Conservation (phyloP, 2,113 vertebrate species). For the Labeo catla region DNA sequence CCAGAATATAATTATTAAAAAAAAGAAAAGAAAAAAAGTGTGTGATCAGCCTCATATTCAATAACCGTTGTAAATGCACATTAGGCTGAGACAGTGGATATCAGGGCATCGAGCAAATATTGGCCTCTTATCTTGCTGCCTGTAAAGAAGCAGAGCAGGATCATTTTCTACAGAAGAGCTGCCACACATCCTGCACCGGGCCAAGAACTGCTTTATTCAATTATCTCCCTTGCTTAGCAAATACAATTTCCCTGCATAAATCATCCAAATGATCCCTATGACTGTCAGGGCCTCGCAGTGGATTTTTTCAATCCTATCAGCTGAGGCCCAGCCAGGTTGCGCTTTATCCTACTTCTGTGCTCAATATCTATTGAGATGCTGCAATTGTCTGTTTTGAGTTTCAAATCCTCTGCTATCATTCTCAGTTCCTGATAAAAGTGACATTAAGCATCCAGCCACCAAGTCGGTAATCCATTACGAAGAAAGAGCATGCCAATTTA, state of each 20-base stretch:
- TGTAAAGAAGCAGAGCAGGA: conserved; percentile 65
- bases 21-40: neutral
- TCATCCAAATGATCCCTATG: conserved; percentile 78
- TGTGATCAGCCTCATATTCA: neutral
- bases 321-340: conserved; percentile 74
- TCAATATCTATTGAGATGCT: conserved; percentile 73
- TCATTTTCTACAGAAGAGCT: conserved; percentile 75
- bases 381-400: conserved; percentile 69
- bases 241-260: conserved; percentile 80
- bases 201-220: conserved; percentile 78
- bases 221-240: conserved; percentile 76
- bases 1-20: no score
- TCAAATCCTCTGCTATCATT: conserved; percentile 71
- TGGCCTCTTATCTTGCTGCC: conserved; percentile 73
- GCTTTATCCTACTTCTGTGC: conserved; percentile 69
- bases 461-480: conserved; percentile 73
- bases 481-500: conserved; percentile 72
- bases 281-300: conserved; percentile 71
- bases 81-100: conserved; percentile 72
- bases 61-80: conserved; percentile 69
- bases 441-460: conserved; percentile 72
- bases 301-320: conserved; percentile 75
- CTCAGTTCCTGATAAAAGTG: conserved; percentile 73
- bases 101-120: conserved; percentile 71
- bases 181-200: conserved; percentile 70